phyloP scores from a whole-genome alignment of 2,888 invertebrate species.

The Sisyra terminalis region DNA sequence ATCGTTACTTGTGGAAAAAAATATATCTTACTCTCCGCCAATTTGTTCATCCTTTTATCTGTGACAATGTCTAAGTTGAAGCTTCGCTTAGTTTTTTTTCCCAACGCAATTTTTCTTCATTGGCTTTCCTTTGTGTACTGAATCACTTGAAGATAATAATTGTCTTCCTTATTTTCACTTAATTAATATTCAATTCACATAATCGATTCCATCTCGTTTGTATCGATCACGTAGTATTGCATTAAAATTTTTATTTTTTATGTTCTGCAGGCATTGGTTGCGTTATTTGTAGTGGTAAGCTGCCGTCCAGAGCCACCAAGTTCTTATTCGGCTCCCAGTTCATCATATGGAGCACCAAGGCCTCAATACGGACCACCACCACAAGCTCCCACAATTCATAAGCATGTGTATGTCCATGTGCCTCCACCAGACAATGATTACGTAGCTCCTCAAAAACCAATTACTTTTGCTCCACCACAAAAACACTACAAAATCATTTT shows the following conservation, averaged over 20 bases:
- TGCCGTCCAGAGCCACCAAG: conserved; percentile 3
- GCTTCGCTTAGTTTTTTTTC: too few species aligned
- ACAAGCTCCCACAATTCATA: conserved; percentile 65
- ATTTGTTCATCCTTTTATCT: too few species aligned
- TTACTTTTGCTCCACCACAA: conserved; percentile 42
- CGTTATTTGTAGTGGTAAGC: background rate
- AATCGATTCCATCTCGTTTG: too few species aligned
- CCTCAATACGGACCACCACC: conserved; percentile 55
- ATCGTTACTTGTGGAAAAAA: too few species aligned
- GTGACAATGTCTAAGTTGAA: too few species aligned
- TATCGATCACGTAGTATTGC: too few species aligned
- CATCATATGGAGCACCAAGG: conserved; percentile 24
- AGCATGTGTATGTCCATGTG: conserved; percentile 82
- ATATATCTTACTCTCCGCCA: too few species aligned
- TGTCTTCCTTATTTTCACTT: too few species aligned
- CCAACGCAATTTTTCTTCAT: too few species aligned
- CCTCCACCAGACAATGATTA: conserved; percentile 75
- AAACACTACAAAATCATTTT: conserved; percentile 76
- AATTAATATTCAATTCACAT: too few species aligned
- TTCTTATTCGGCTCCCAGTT: background rate
- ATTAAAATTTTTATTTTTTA: background rate
- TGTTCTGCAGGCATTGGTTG: background rate
- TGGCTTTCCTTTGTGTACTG: too few species aligned
- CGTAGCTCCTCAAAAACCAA: conserved; percentile 42
- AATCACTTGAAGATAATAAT: too few species aligned